Evolutionary conservation across 2,113 vertebrate genomes (phyloP).

Genomic region (Ageneiosus marmoratus): DNA sequence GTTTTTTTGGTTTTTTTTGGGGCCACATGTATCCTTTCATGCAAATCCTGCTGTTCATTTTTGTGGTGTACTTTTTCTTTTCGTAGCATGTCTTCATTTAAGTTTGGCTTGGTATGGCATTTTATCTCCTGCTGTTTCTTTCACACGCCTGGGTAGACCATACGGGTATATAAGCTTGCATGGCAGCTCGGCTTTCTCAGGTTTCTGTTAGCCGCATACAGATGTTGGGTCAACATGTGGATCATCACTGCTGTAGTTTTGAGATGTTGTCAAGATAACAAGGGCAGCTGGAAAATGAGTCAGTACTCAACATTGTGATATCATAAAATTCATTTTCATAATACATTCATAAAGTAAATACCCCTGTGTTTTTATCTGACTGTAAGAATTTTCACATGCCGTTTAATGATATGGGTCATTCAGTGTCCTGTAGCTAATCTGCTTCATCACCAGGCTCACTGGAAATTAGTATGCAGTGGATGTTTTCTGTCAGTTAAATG

Average conservation of each 20-base stretch:
- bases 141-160: neutral
- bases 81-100: slow-evolving; percentile 3
- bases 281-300: neutral
- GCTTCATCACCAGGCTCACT: neutral
- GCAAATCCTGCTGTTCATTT: neutral
- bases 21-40: neutral
- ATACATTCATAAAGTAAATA: neutral
- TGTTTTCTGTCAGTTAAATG: neutral
- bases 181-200: neutral
- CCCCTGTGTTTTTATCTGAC: neutral
- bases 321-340: too few species aligned
- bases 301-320: too few species aligned
- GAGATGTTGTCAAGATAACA: neutral
- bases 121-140: slow-evolving; percentile 19
- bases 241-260: neutral
- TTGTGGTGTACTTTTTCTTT: slow-evolving; percentile 24
- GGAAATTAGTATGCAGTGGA: neutral
- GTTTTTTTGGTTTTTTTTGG: neutral
- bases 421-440: neutral
- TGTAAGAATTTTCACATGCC: neutral
- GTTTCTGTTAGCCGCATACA: neutral
- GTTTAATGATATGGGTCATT: neutral
- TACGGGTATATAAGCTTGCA: neutral
- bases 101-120: neutral
- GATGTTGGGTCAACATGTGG: neutral